A percentile compares a stretch with the other conserved stretches of the same genome.
phyloP scores from a whole-genome alignment of 2,888 invertebrate genomes.

The Rhimphoctona megacephalus region DNA sequence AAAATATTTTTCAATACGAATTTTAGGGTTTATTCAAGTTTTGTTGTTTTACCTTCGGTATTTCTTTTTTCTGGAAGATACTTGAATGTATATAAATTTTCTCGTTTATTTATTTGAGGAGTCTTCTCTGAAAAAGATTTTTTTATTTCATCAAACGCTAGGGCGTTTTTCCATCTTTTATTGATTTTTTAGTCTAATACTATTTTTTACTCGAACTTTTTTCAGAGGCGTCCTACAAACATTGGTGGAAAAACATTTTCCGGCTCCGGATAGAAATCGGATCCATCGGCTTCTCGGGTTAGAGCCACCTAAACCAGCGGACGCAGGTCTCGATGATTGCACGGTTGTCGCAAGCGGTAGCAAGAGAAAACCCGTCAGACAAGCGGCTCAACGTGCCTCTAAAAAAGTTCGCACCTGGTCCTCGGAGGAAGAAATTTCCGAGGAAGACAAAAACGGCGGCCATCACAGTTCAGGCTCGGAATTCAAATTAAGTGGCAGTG shows the following conservation, averaged over 20 bases:
- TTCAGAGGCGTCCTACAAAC: conserved; percentile 97
- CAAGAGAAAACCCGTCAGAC: conserved; percentile 88
- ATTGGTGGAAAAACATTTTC: conserved; percentile 99
- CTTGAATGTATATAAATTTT: too few species aligned
- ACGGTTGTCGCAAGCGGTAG: conserved; percentile 84
- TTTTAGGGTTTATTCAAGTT: too few species aligned
- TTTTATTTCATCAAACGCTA: background rate
- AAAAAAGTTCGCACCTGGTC: conserved; percentile 86
- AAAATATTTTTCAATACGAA: background rate
- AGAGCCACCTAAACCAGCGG: conserved; percentile 85
- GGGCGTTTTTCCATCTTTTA: background rate
- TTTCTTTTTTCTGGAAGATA: background rate
- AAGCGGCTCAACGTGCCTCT: conserved; percentile 87
- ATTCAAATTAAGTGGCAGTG: conserved; percentile 86
- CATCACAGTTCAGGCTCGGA: conserved; percentile 86
- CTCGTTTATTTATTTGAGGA: background rate
- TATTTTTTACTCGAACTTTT: conserved; percentile 14
- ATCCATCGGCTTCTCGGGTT: conserved; percentile 92
- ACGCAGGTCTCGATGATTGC: conserved; percentile 85
- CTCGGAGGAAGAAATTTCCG: conserved; percentile 87
- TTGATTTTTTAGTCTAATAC: background rate
- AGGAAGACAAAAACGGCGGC: conserved; percentile 84
- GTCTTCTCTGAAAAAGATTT: background rate
- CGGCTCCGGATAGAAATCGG: conserved; percentile 95
- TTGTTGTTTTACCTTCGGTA: too few species aligned